These are phyloP conservation scores for Perizoma flavofasciatum DNA, from an alignment of 2,888 invertebrate species.

Conservation along the genomic window DNA sequence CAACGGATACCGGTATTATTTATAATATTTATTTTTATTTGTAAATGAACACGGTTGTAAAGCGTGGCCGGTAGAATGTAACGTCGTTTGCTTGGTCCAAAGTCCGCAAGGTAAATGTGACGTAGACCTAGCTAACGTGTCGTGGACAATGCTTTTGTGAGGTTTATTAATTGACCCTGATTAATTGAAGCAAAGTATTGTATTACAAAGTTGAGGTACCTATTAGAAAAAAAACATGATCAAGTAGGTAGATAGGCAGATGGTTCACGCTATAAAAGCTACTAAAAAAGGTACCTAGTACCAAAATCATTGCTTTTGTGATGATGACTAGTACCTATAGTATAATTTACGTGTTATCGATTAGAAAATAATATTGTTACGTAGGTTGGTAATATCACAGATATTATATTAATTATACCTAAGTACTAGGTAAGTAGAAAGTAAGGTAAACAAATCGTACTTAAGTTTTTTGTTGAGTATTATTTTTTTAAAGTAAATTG, in stretches of 20 bases:
- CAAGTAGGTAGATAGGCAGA: background rate
- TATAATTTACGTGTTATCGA: too few species aligned
- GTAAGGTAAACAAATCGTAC: constrained; percentile 4
- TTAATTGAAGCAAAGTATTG: constrained; percentile 1
- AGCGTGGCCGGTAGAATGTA: constrained; percentile 54
- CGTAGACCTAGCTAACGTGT: constrained; percentile 59
- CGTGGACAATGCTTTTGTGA: constrained; percentile 58
- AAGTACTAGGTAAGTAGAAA: too few species aligned
- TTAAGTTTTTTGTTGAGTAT: too few species aligned
- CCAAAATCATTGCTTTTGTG: too few species aligned
- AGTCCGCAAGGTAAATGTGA: constrained; percentile 76
- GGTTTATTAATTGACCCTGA: constrained; percentile 26
- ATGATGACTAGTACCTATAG: too few species aligned
- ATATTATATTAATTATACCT: too few species aligned
- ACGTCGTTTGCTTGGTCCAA: constrained; percentile 73
- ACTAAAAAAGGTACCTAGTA: too few species aligned
- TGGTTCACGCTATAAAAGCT: too few species aligned
- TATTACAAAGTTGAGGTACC: background rate
- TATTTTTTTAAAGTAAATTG: too few species aligned
- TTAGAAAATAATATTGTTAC: too few species aligned
- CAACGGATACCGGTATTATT: too few species aligned
- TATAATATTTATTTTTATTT: background rate
- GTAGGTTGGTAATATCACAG: too few species aligned
- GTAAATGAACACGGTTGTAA: constrained; percentile 52
- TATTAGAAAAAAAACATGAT: background rate